Percentiles rank a stretch among this genome's conserved stretches.
Evolutionary conservation across 1,140 invertebrate genomes (phyloP).

Genomic region (Ostrea edulis): DNA sequence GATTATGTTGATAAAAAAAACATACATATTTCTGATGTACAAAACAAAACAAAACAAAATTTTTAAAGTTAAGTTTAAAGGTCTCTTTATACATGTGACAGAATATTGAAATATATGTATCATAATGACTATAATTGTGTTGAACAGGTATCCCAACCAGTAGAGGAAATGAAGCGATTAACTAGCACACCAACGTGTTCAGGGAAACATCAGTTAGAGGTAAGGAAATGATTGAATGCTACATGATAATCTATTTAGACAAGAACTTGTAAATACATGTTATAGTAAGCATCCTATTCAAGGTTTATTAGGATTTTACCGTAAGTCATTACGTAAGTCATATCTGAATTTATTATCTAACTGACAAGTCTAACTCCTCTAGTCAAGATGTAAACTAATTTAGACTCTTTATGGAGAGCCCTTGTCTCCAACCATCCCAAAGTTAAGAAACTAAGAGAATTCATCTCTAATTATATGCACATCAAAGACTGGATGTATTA

Average conservation of each 20-base stretch:
- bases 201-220: background rate
- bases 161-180: background rate
- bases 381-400: background rate
- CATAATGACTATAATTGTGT: background rate
- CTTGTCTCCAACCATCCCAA: no score
- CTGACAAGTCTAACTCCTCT: background rate
- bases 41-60: no score
- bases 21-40: no score
- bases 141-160: background rate
- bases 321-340: background rate
- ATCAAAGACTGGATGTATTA: no score
- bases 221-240: background rate
- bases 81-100: background rate
- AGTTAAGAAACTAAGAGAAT: no score
- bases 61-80: no score
- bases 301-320: background rate
- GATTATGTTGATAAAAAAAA: background rate
- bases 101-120: background rate
- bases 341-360: background rate
- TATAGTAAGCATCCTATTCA: background rate
- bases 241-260: background rate
- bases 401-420: no score
- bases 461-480: no score
- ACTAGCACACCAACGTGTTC: conserved; percentile 14
- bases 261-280: background rate